Conservation (phyloP, 1,140 invertebrate species). For the Achatina immaculata region DNA sequence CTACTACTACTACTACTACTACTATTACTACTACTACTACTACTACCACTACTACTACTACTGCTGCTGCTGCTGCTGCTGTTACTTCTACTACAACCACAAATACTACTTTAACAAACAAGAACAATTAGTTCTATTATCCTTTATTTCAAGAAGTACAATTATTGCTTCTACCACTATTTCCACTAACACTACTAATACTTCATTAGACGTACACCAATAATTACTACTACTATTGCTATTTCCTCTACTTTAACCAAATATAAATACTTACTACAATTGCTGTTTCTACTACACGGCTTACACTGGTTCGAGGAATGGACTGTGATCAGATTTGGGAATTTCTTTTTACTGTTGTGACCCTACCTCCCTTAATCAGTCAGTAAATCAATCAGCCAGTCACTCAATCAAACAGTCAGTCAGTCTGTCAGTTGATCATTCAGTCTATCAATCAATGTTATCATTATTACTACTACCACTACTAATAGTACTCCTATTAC, state of each 20-base stretch:
- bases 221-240: constrained; percentile 13
- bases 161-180: background rate
- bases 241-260: background rate
- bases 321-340: background rate
- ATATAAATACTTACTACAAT: background rate
- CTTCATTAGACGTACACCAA: too few relatives aligned
- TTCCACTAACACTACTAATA: constrained; percentile 23
- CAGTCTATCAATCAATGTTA: background rate
- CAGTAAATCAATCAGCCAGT: constrained; percentile 14
- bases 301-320: background rate
- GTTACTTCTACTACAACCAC: background rate
- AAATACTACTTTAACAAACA: background rate
- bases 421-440: background rate
- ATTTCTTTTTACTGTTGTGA: background rate
- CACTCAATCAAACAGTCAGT: background rate
- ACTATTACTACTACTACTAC: constrained; percentile 4
- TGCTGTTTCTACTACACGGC: background rate
- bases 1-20: constrained; percentile 13
- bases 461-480: background rate
- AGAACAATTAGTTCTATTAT: background rate
- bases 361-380: constrained; percentile 18
- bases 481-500: background rate
- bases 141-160: too few relatives aligned
- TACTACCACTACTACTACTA: constrained; percentile 25
- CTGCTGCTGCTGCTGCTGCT: constrained; percentile 6